These are phyloP conservation scores for Dreissena rostriformis DNA, from an alignment of 1,140 invertebrate genomes.

Conservation along the genomic window DNA sequence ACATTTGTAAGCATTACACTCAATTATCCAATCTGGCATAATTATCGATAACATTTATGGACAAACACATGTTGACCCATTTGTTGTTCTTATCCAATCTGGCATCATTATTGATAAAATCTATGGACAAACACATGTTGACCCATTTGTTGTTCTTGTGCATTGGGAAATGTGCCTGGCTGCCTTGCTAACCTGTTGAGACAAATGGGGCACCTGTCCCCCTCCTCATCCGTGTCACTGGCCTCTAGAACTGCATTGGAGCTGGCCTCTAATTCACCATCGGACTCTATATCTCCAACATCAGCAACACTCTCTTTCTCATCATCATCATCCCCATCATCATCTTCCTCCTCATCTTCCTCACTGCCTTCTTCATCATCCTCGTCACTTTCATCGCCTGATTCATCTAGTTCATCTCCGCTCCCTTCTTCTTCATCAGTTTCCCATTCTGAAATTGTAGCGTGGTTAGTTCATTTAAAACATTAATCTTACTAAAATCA, in stretches of 20 bases:
- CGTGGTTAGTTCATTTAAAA: no score
- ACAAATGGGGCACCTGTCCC: conserved; percentile 90
- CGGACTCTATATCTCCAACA: conserved; percentile 82
- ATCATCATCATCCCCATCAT: conserved; percentile 57
- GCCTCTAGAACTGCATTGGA: conserved; percentile 78
- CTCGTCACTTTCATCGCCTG: conserved; percentile 26
- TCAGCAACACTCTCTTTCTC: conserved; percentile 55
- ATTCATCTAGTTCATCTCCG: conserved; percentile 18
- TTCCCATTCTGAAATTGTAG: no score
- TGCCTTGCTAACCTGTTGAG: conserved; percentile 70
- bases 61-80: not conserved
- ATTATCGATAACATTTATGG: not conserved
- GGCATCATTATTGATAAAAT: not conserved
- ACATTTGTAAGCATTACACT: not conserved
- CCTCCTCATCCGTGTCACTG: conserved; percentile 83
- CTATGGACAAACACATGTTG: not conserved
- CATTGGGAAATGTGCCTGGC: not conserved
- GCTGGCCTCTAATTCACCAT: conserved; percentile 80
- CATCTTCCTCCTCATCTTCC: conserved; percentile 54
- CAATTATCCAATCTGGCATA: not conserved
- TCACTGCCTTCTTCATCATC: conserved; percentile 46
- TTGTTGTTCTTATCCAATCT: not conserved
- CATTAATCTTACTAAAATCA: no score
- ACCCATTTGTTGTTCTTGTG: not conserved
- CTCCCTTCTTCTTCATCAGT: conserved; percentile 28